phyloP scores from a whole-genome alignment of 2,797 vertebrate genomes.

The Coreius guichenoti region DNA sequence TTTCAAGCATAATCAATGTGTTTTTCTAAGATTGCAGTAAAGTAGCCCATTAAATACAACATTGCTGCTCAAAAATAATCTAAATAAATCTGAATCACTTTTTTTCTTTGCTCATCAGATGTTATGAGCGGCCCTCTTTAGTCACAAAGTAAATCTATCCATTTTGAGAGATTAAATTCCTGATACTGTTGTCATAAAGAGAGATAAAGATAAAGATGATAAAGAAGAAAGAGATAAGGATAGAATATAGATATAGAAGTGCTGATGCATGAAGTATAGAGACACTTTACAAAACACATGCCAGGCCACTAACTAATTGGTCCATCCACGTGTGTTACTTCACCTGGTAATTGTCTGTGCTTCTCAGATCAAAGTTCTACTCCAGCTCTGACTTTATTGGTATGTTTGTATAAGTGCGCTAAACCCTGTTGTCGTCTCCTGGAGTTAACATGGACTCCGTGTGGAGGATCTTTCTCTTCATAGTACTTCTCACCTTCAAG shows the following conservation, averaged over 20 bases:
- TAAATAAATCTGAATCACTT: not conserved
- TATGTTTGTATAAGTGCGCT: conserved; percentile 43
- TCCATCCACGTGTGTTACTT: conserved; percentile 6
- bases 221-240: not conserved
- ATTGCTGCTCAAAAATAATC: not conserved
- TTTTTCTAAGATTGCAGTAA: not conserved
- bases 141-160: not conserved
- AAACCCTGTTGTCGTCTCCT: conserved; percentile 11
- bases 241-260: conserved; percentile 20
- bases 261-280: conserved; percentile 20
- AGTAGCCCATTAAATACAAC: not conserved
- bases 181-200: conserved; percentile 22
- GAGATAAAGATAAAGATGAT: conserved; percentile 13
- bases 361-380: conserved; percentile 71
- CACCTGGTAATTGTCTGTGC: not conserved
- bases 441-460: conserved; percentile 65
- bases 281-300: conserved; percentile 6
- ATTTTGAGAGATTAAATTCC: not conserved
- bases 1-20: not conserved
- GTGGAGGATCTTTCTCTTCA: conserved; percentile 55
- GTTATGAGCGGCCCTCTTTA: not conserved
- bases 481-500: conserved; percentile 64
- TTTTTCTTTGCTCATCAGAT: not conserved
- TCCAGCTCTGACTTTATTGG: conserved; percentile 48
- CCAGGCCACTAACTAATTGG: not conserved